phyloP scores from a whole-genome alignment of 2,113 vertebrate genomes.

The Gadus macrocephalus region DNA sequence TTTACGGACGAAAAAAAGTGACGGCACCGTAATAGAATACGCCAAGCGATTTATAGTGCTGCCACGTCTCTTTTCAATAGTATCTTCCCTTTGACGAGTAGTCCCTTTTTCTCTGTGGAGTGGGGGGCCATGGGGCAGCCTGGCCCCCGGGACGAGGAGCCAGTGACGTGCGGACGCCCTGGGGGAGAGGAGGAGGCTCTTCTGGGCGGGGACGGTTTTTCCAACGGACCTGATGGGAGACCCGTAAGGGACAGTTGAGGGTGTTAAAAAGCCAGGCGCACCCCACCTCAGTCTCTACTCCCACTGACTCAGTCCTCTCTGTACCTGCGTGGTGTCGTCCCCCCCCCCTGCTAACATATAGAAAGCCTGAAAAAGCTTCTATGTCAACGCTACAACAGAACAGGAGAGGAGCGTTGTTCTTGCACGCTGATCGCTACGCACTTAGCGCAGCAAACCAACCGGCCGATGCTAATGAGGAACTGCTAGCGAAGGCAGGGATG shows the following conservation, averaged over 20 bases:
- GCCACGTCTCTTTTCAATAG: constrained; percentile 89
- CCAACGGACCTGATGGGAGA: constrained; percentile 90
- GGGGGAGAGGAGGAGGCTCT: constrained; percentile 86
- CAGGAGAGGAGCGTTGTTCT: constrained; percentile 33
- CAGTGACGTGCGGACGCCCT: constrained; percentile 77
- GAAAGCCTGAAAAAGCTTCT: constrained; percentile 31
- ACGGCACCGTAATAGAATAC: constrained; percentile 62
- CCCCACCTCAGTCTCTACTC: constrained; percentile 58
- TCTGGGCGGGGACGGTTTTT: constrained; percentile 87
- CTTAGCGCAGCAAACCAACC: constrained; percentile 26
- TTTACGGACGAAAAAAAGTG: constrained; percentile 35
- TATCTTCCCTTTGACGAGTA: constrained; percentile 94
- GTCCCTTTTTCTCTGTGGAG: constrained; percentile 93
- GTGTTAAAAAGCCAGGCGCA: constrained; percentile 63
- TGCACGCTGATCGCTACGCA: constrained; percentile 16
- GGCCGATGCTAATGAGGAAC: constrained; percentile 27
- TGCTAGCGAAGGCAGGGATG: constrained; percentile 35
- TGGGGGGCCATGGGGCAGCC: constrained; percentile 84
- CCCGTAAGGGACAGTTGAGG: constrained; percentile 79
- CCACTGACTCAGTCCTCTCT: constrained; percentile 52
- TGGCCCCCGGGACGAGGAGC: constrained; percentile 82
- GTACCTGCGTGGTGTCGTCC: constrained; percentile 45
- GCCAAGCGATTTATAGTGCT: constrained; percentile 76
- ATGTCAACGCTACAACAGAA: constrained; percentile 46
- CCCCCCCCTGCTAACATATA: constrained; percentile 26